Evolutionary conservation across 2,888 invertebrate species (phyloP), one percentile per base, ranked within the genome.

Genomic region (Agrotis segetum): DNA sequence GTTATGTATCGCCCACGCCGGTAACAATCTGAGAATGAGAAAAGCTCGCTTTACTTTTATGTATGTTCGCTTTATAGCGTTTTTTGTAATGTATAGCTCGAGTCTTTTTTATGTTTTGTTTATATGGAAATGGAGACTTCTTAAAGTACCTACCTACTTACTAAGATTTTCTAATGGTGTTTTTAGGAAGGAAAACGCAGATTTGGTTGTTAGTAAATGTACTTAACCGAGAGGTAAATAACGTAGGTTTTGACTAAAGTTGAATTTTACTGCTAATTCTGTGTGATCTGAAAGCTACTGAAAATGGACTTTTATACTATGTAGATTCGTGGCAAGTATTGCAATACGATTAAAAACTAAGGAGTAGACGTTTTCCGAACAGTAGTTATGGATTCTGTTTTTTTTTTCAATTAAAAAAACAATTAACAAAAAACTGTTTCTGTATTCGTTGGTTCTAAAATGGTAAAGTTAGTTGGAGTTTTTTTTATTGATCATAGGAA

Each of bases 11-110:
- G 95, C 93, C 92, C 91, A 90, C 91, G 92, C 90, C 92, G 94
- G 95, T 93, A 94, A 94, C 95, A 95, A 94, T 95, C 94, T 95
- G 92, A 94, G 94, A 95, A 95, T 93, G 92, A 93, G 93, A 93
- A 93, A 92, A 91, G 89, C 91, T 86, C 86, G 89, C 90, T 89
- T 87, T 90, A 91, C 92, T 93, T 95, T 94, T 94, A 92, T 92
- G 89, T 92, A 91, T 88, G 87, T 90, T 88, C 86, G 87, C 85
- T 90, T 88, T 85, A 87, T 87, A 86, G 78, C 82, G 81, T 83
- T 87, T 88, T 88, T 88, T 83, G 83, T 74, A 74, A 81, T 79
- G 77, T 83, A 71, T 71, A 58, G 70, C 64, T 71, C 1, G 65
- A 74, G 59, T 47, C 21, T 56, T 72, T 71, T 77, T 68, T 70